Percentiles rank a stretch among this genome's conserved stretches.
phyloP scores from a whole-genome alignment of 2,888 invertebrate genomes.

The Torymus texanus region DNA sequence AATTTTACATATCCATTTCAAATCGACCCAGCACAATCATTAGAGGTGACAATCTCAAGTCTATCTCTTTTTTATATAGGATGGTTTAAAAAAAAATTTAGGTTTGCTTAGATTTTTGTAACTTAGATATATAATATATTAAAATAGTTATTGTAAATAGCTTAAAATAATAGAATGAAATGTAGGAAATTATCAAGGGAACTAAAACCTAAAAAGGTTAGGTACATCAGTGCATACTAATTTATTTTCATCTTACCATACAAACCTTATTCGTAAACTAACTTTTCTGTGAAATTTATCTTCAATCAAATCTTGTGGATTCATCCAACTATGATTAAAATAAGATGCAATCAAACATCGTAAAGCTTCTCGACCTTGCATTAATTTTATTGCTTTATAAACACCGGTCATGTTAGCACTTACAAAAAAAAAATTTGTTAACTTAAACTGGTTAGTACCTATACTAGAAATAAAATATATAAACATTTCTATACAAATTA shows the following conservation, averaged over 20 bases:
- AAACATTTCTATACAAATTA: constrained; percentile 34
- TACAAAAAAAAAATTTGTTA: constrained; percentile 38
- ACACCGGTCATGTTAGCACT: constrained; percentile 34
- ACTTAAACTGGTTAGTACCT: constrained; percentile 28
- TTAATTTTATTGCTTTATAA: constrained; percentile 36
- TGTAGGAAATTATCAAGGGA: no score
- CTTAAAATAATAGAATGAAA: no score
- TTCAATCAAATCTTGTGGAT: not conserved
- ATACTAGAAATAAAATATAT: constrained; percentile 31
- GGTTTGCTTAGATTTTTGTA: no score
- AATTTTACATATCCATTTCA: no score
- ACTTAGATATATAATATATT: not conserved
- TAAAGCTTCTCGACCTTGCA: constrained; percentile 14
- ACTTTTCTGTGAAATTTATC: constrained; percentile 24
- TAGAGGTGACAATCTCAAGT: no score
- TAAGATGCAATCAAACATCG: constrained; percentile 10
- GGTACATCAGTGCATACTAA: no score
- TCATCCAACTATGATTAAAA: constrained; percentile 31
- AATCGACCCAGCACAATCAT: no score
- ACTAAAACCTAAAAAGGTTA: no score
- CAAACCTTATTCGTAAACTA: constrained; percentile 33
- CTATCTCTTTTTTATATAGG: no score
- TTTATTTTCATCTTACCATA: not conserved
- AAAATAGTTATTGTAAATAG: not conserved
- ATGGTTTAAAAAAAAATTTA: no score